Evolutionary conservation across 2,888 invertebrate species (phyloP).

Genomic region (Drosophila mercatorum): DNA sequence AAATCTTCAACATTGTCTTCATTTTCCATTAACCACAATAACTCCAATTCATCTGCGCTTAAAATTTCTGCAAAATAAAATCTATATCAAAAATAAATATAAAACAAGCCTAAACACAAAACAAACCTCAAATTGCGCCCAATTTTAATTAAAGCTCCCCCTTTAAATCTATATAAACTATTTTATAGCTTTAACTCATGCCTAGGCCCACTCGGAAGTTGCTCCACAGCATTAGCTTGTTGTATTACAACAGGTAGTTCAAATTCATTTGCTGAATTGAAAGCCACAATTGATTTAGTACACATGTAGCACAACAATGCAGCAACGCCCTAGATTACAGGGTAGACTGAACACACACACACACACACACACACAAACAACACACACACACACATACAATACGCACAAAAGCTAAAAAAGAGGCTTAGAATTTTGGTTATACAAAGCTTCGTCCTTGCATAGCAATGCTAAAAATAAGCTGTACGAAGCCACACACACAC

Average conservation of each 20-base stretch:
- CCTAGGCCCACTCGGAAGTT: no score
- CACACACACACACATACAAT: slow-evolving; percentile 4
- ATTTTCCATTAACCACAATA: not conserved
- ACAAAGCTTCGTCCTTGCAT: slow-evolving; percentile 53
- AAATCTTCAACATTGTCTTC: not conserved
- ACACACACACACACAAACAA: not conserved
- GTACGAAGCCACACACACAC: not conserved
- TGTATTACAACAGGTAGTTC: not conserved
- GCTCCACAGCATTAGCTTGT: not conserved
- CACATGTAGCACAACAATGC: slow-evolving; percentile 10
- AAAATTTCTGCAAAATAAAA: not conserved
- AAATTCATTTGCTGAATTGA: slow-evolving; percentile 3
- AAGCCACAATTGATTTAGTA: slow-evolving; percentile 4
- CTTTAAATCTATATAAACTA: not conserved
- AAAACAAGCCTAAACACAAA: not conserved
- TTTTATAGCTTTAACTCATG: no score
- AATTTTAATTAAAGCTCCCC: not conserved
- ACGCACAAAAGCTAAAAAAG: slow-evolving; percentile 19
- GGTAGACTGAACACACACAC: slow-evolving; percentile 36
- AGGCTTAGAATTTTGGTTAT: slow-evolving; percentile 44
- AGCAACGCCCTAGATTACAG: slow-evolving; percentile 40
- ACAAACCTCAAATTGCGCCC: not conserved
- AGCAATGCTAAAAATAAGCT: slow-evolving; percentile 58
- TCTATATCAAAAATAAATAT: not conserved
- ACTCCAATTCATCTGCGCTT: not conserved